These are phyloP conservation scores for Numenius arquata DNA, from an alignment of 2,113 vertebrate species.

Conservation along the genomic window DNA sequence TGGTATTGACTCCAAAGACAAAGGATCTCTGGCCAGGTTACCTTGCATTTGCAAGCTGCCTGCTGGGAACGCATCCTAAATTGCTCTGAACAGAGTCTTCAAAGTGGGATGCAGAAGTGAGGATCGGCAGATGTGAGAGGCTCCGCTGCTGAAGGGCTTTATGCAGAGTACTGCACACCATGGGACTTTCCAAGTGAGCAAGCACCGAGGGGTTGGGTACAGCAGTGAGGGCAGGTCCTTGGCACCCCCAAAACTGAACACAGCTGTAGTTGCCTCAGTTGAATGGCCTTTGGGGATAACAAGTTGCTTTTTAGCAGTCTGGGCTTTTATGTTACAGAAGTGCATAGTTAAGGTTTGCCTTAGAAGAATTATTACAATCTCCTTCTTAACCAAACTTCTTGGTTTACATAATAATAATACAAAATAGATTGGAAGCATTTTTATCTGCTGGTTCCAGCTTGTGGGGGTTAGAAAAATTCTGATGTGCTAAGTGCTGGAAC, in stretches of 20 bases:
- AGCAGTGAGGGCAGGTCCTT: fast-evolving
- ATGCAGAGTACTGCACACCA: fast-evolving
- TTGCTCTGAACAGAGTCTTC: background rate
- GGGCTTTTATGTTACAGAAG: background rate
- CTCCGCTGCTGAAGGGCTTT: background rate
- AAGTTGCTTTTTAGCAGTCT: background rate
- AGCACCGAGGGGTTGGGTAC: fast-evolving
- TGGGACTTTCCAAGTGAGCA: background rate
- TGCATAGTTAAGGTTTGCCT: background rate
- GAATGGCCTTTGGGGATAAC: background rate
- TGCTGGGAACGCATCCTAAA: background rate
- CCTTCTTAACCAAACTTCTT: background rate
- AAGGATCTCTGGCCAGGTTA: background rate
- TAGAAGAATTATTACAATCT: background rate
- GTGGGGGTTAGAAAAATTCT: background rate
- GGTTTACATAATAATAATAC: background rate
- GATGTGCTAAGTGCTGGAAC: background rate
- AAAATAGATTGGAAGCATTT: too few species aligned
- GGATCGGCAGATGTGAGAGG: fast-evolving
- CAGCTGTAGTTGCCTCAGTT: background rate
- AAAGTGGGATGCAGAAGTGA: background rate
- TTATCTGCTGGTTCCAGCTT: background rate
- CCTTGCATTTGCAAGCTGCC: background rate
- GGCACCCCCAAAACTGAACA: background rate
- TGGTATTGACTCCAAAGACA: background rate